Percentiles rank a stretch among this genome's conserved stretches.
Conservation (phyloP, 2,797 vertebrate genomes). For the Gymnoscopelus microlampas region DNA sequence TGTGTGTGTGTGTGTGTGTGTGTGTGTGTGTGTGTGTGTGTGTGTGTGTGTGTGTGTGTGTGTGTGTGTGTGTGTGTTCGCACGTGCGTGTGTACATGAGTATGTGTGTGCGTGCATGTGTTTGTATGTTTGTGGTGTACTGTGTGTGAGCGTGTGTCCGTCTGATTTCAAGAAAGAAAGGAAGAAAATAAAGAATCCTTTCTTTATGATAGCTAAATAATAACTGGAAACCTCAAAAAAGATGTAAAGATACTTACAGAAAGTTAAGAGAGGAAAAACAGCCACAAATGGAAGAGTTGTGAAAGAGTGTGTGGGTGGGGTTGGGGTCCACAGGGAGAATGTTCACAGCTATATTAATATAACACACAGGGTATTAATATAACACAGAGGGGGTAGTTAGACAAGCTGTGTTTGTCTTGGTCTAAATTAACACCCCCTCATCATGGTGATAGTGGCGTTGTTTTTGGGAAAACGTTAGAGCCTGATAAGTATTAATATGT, state of each 20-base stretch:
- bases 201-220: neutral
- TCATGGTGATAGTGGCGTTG: conserved; percentile 60
- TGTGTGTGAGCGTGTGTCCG: neutral
- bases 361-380: conserved; percentile 71
- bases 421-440: conserved; percentile 67
- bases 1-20: conserved; percentile 14
- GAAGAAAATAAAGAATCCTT: neutral
- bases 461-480: conserved; percentile 54
- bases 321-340: conserved; percentile 60
- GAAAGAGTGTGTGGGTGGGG: conserved; percentile 37
- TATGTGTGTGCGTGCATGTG: neutral
- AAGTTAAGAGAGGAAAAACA: conserved; percentile 20
- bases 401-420: conserved; percentile 71
- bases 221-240: neutral
- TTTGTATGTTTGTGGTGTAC: neutral
- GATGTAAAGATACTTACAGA: conserved; percentile 3
- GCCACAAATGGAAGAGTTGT: conserved; percentile 40
- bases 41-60: conserved; percentile 18
- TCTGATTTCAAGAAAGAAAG: neutral
- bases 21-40: conserved; percentile 10
- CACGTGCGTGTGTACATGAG: neutral
- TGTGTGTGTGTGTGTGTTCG: conserved; percentile 2
- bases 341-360: conserved; percentile 70
- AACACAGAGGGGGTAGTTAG: conserved; percentile 66
- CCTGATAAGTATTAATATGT: conserved; percentile 56